Evolutionary conservation across 2,888 invertebrate genomes (phyloP), one percentile per base, ranked within the genome.

Genomic region (Orchesellides sinensis): DNA sequence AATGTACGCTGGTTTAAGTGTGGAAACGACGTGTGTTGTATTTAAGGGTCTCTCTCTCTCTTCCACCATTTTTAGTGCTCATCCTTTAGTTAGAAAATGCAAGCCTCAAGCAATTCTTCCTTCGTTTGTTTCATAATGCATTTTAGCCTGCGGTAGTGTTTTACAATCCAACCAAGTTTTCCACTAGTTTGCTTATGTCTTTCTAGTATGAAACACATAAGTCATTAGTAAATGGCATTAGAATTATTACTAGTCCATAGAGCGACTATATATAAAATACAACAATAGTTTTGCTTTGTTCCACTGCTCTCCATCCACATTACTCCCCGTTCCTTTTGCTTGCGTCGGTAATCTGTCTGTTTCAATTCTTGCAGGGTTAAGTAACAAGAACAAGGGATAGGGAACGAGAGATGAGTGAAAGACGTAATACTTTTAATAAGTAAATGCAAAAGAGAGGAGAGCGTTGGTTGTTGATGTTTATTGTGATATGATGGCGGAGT

Each of bases 101-200:
- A 12, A 25, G 70, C 82, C 82, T 65, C 54, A 2, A 69, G 82
- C 82, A 45, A 59, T 83, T 77, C 52, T 49, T 68, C 45, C 56
- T 72, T 54, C 56, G 54, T 72, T 69, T 52, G 45, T 72, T 77
- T 83, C 66, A 69, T 83, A 69, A 83, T 83, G 65, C 72, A 65
- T 82, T 63, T 61, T 77, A 21, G 75, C 82, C 82, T 54, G 35
- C 29, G 77, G 82, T 77, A 23, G 27, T 83, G 56, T 83, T 83
- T 65, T 70, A 83, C 77, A 82, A 70, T 83, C 82, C 77, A 65
- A 72, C 56, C 29, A 52, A 19, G 45, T 65, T 72, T 72, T 45
- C 17, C 23, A n/a, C n/a, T n/a, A n/a, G n/a, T n/a, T n/a, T n/a
- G n/a, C n/a, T n/a, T n/a, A n/a, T n/a, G n/a, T n/a, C n/a, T n/a